Base-by-base conservation (phyloP, 2,113 vertebrate species). In the Rhabdomys dilectus region DNA sequence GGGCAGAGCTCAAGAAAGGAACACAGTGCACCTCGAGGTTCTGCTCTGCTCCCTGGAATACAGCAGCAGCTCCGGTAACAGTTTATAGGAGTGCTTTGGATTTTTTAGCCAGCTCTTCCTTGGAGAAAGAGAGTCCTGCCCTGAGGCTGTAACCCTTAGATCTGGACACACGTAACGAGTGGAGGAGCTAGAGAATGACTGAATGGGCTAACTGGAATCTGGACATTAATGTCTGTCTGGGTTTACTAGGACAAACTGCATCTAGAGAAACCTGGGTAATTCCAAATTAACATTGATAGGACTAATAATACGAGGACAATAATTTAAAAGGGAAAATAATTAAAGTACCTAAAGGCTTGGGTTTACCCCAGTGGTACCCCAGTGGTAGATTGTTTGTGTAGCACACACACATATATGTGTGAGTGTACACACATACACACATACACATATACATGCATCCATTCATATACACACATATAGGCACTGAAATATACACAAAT, bases 261-360 rank as follows among this genome's bases (percentile, higher is more conserved):
- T 16, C 81, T 24, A 48, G 51, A 76, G 31, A 29, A 15, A 60
- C 34, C 7, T 78, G 6, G n/a, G n/a, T 62, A 62, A 58, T 42
- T 84, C 22, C 81, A 29, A 62, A 42, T 62, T 62, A 42, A 84
- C 56, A 17, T 62, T 84, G n/a, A 8, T 42, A 62, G 56, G 36
- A 34, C n/a, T 84, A 39, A 62, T 29, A 84, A 84, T 42, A 84
- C 42, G 24, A 29, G n/a, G 34, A 96, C 72, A 56, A 73, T n/a
- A 62, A n/a, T 62, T 42, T 91, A 39, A 88, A 78, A 88, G 87
- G 39, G 64, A 26, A 29, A 45, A 76, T 91, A 82, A 39, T 34
- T 36, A 51, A 88, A 93, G 68, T 53, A 70, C 7, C 0, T n/a
- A 24, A 6, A 42, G n/a, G n/a, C 42, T 53, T 36, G 45, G 85